A percentile compares a stretch with the other conserved stretches of the same genome.
These are phyloP conservation scores for Scotopteryx bipunctaria DNA, from an alignment of 2,888 invertebrate genomes.

Conservation along the genomic window DNA sequence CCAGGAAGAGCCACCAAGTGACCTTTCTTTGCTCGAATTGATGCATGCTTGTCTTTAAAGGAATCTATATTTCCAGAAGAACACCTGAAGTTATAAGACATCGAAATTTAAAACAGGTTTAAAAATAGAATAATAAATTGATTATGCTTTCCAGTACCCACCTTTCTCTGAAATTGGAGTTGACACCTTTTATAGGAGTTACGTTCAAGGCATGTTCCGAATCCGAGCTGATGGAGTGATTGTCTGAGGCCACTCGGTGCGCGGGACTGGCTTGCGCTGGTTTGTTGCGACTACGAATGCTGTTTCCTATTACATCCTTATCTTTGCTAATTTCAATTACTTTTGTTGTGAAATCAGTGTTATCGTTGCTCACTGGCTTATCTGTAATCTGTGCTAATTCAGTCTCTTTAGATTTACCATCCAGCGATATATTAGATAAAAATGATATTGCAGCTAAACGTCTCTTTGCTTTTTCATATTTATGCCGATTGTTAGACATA, in stretches of 20 bases:
- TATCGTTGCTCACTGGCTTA: conserved; percentile 55
- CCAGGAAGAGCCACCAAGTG: conserved; percentile 78
- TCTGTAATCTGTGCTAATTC: conserved; percentile 61
- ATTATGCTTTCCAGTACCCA: conserved; percentile 56
- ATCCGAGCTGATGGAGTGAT: conserved; percentile 88
- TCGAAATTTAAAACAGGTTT: conserved; percentile 9
- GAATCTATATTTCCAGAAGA: conserved; percentile 67
- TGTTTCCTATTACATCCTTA: conserved; percentile 53
- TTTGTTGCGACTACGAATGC: conserved; percentile 63
- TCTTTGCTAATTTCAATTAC: conserved; percentile 52
- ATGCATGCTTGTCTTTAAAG: conserved; percentile 67
- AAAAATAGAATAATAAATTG: not conserved
- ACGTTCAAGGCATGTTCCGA: conserved; percentile 87
- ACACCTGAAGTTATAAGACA: conserved; percentile 53
- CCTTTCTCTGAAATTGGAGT: conserved; percentile 84
- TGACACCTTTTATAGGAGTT: conserved; percentile 84
- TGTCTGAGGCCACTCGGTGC: conserved; percentile 65
- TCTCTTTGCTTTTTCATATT: conserved; percentile 88
- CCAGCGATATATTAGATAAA: conserved; percentile 96
- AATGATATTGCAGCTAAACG: conserved; percentile 96
- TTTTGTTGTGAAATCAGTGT: conserved; percentile 50
- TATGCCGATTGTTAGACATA: conserved; percentile 69
- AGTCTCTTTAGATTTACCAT: conserved; percentile 92
- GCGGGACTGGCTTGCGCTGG: conserved; percentile 65
- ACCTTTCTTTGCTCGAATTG: conserved; percentile 60